These are phyloP conservation scores for Micropterix aruncella DNA, from an alignment of 2,888 invertebrate species.

Conservation along the genomic window DNA sequence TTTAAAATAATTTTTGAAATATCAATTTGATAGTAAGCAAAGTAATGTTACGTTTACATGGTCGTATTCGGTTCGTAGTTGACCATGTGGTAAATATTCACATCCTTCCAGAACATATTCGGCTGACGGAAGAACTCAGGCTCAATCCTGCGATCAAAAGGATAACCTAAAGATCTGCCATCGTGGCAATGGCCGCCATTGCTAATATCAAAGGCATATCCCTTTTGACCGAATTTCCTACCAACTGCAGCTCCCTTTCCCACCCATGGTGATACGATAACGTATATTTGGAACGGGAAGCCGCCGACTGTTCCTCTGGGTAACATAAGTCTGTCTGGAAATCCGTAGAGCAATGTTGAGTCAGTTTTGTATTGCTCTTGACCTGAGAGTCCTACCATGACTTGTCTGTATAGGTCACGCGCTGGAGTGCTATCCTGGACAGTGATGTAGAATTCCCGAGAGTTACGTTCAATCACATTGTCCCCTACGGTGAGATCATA, in stretches of 20 bases:
- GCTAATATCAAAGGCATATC: slow-evolving; percentile 11
- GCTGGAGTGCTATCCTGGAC: slow-evolving; percentile 47
- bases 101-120: slow-evolving; percentile 46
- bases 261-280: slow-evolving; percentile 41
- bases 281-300: slow-evolving; percentile 47
- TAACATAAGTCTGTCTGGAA: slow-evolving; percentile 54
- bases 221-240: slow-evolving; percentile 16
- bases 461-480: slow-evolving; percentile 50
- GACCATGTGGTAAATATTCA: slow-evolving; percentile 35
- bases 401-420: slow-evolving; percentile 41
- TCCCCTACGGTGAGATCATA: slow-evolving; percentile 43
- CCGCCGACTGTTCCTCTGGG: slow-evolving; percentile 59
- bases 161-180: slow-evolving; percentile 39
- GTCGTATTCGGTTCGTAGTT: slow-evolving; percentile 19
- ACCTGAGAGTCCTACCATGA: slow-evolving; percentile 31
- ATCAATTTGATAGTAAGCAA: too few relatives aligned
- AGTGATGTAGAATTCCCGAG: slow-evolving; percentile 46
- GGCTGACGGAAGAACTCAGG: slow-evolving; percentile 33
- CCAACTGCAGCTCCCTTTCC: slow-evolving; percentile 24
- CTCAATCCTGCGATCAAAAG: slow-evolving; percentile 38
- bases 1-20: too few relatives aligned
- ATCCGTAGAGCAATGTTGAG: slow-evolving; percentile 37
- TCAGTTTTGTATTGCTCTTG: slow-evolving; percentile 34
- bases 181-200: slow-evolving; percentile 23
- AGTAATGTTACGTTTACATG: too few relatives aligned